These are phyloP conservation scores for Parauchenoglanis punctatus DNA, from an alignment of 2,797 vertebrate genomes.

Conservation along the genomic window DNA sequence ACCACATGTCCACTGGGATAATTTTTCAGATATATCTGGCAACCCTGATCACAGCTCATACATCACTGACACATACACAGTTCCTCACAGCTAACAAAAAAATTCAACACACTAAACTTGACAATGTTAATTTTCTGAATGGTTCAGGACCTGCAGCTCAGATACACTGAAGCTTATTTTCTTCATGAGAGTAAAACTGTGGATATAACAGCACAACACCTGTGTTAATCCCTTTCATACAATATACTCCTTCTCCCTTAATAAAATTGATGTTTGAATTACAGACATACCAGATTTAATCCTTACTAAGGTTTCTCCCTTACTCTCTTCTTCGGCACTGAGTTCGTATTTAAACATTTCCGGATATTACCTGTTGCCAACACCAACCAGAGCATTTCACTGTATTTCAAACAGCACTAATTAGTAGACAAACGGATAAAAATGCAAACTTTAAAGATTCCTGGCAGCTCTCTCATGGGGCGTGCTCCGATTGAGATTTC, in stretches of 20 bases:
- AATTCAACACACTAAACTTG: background rate
- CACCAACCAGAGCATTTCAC: background rate
- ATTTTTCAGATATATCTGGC: background rate
- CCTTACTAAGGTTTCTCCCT: background rate
- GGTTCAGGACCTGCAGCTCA: background rate
- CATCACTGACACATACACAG: background rate
- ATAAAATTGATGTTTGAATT: background rate
- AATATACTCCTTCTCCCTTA: background rate
- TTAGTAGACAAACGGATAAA: slow-evolving; percentile 5
- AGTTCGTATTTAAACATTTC: background rate
- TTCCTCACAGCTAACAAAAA: background rate
- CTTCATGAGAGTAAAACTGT: background rate
- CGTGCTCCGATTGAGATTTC: slow-evolving; percentile 21
- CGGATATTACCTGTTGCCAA: slow-evolving; percentile 15
- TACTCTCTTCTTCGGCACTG: background rate
- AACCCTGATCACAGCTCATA: background rate
- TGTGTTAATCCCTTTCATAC: background rate
- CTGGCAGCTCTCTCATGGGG: slow-evolving; percentile 35
- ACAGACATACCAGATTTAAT: background rate
- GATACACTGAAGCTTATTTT: background rate
- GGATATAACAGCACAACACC: background rate
- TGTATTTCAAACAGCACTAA: slow-evolving; percentile 29
- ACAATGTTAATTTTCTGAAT: background rate
- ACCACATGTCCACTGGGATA: background rate
- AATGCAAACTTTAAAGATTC: slow-evolving; percentile 36